phyloP scores from a whole-genome alignment of 2,888 invertebrate genomes.

The Pyrgus malvae region DNA sequence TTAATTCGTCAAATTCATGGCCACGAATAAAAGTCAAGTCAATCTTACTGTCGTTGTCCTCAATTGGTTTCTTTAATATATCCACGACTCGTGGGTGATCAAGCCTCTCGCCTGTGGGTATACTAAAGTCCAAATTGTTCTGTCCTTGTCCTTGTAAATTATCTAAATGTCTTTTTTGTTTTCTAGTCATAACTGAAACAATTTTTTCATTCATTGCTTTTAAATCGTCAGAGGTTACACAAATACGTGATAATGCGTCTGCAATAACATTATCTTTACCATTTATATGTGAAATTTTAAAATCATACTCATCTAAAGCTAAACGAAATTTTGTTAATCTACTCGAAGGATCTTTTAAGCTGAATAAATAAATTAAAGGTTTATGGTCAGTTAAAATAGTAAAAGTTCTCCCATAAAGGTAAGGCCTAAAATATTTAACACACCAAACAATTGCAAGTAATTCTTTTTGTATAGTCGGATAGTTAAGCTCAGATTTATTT shows the following conservation, averaged over 20 bases:
- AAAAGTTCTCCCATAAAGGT: slow-evolving; percentile 15
- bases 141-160: too few relatives aligned
- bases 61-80: too few relatives aligned
- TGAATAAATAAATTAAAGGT: slow-evolving; percentile 26
- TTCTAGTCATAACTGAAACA: slow-evolving; percentile 23
- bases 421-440: not conserved
- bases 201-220: slow-evolving; percentile 20
- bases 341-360: slow-evolving; percentile 21
- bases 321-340: slow-evolving; percentile 23
- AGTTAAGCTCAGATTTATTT: not conserved
- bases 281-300: slow-evolving; percentile 21
- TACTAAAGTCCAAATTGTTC: too few relatives aligned
- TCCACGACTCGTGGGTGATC: too few relatives aligned
- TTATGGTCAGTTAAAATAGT: slow-evolving; percentile 27
- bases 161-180: slow-evolving; percentile 1
- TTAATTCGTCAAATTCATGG: too few relatives aligned
- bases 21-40: too few relatives aligned
- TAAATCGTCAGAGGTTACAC: slow-evolving; percentile 24
- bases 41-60: too few relatives aligned
- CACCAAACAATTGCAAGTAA: slow-evolving; percentile 23
- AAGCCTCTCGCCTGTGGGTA: too few relatives aligned
- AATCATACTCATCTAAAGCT: slow-evolving; percentile 25
- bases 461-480: too few relatives aligned
- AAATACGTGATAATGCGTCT: slow-evolving; percentile 27
- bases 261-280: slow-evolving; percentile 26